A percentile compares a stretch with the other conserved stretches of the same genome.
Evolutionary conservation across 2,888 invertebrate genomes (phyloP).

Genomic region (Lamellibrachia columna): DNA sequence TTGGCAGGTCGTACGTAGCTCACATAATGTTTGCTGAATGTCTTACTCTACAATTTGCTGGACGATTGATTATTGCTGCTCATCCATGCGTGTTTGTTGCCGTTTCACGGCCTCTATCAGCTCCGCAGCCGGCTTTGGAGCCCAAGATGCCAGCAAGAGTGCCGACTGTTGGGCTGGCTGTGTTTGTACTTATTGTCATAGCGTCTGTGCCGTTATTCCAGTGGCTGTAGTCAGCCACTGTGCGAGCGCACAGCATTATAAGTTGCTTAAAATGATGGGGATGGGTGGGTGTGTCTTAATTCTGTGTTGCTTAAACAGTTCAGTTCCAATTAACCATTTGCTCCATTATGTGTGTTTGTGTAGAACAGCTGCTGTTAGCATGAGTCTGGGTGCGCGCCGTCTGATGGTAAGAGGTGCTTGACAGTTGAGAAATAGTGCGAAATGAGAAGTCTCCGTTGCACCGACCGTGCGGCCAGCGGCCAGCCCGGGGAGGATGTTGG

Average conservation of each 20-base stretch:
- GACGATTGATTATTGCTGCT: constrained; percentile 16
- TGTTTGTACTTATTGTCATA: constrained; percentile 13
- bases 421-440: not conserved
- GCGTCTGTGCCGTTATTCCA: not conserved
- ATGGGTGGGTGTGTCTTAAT: not conserved
- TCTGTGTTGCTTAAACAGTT: constrained; percentile 16
- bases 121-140: not conserved
- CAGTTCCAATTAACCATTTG: not conserved
- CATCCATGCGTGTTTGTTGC: constrained; percentile 16
- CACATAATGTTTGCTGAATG: constrained; percentile 5
- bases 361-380: not conserved
- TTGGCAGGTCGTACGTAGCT: constrained; percentile 16
- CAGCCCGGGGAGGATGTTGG: not conserved
- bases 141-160: not conserved
- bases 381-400: not conserved
- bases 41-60: constrained; percentile 16
- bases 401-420: not conserved
- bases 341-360: not conserved
- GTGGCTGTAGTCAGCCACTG: not conserved
- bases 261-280: not conserved
- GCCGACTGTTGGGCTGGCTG: not conserved
- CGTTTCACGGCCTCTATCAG: constrained; percentile 11
- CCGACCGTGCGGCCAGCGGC: not conserved
- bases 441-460: not conserved
- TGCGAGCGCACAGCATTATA: not conserved